These are phyloP conservation scores for Rousettus madagascariensis DNA, from an alignment of 2,797 vertebrate genomes.

Conservation along the genomic window DNA sequence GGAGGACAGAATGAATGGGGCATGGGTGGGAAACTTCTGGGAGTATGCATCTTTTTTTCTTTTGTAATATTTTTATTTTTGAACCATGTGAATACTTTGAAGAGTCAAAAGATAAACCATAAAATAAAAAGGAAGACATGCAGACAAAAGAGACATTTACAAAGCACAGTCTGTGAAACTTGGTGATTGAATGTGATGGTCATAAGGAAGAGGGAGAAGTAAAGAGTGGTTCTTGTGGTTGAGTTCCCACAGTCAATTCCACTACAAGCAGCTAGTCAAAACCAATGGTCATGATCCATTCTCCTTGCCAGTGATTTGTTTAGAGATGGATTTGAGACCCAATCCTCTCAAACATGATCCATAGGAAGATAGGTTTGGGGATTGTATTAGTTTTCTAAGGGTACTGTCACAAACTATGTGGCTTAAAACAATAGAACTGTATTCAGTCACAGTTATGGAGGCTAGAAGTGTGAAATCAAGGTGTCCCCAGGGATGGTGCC, in stretches of 20 bases:
- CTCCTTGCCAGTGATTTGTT: background rate
- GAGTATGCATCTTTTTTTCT: background rate
- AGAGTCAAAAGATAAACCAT: background rate
- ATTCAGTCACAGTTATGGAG: background rate
- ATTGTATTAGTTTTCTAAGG: background rate
- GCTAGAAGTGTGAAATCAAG: background rate
- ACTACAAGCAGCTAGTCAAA: background rate
- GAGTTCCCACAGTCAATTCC: background rate
- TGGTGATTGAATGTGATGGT: background rate
- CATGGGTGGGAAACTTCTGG: background rate
- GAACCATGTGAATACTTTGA: background rate
- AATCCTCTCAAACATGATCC: background rate
- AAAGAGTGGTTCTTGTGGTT: background rate
- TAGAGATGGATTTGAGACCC: background rate
- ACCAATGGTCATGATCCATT: background rate
- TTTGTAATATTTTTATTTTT: background rate
- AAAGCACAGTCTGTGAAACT: background rate
- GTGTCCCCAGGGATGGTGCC: background rate
- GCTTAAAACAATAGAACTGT: background rate
- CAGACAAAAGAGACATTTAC: background rate
- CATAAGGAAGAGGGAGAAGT: background rate
- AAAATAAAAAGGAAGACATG: background rate
- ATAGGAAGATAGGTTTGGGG: background rate
- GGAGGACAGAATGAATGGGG: background rate
- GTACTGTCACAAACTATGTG: background rate